These are phyloP conservation scores for Melanotaenia trifasciata DNA, from an alignment of 2,797 vertebrate genomes.

Conservation along the genomic window DNA sequence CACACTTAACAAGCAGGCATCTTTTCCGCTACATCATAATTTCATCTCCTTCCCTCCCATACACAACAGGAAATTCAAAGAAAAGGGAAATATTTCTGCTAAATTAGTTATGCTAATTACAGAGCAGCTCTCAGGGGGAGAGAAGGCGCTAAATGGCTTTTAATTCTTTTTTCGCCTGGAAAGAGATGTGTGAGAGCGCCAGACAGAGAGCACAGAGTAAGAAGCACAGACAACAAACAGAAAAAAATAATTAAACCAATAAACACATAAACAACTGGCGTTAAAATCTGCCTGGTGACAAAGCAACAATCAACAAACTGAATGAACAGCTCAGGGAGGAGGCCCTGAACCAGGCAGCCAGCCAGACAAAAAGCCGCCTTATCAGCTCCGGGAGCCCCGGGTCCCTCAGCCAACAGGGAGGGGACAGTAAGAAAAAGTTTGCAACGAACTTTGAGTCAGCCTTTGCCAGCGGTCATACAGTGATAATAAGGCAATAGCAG, in stretches of 20 bases:
- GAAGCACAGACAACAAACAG: conserved; percentile 36
- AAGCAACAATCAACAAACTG: conserved; percentile 60
- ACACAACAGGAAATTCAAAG: conserved; percentile 74
- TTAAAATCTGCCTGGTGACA: conserved; percentile 53
- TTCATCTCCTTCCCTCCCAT: conserved; percentile 52
- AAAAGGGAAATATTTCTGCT: conserved; percentile 85
- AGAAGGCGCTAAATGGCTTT: conserved; percentile 83
- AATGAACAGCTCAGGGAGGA: conserved; percentile 56
- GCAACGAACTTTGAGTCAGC: conserved; percentile 60
- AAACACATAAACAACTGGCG: conserved; percentile 62
- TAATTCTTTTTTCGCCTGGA: conserved; percentile 83
- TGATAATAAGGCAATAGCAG: conserved; percentile 56
- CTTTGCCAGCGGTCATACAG: conserved; percentile 66
- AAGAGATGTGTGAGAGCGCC: conserved; percentile 75
- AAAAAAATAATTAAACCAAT: conserved; percentile 32
- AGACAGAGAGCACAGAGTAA: conserved; percentile 47
- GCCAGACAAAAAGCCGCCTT: conserved; percentile 62
- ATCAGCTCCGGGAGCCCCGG: conserved; percentile 59
- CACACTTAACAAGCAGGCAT: conserved; percentile 68
- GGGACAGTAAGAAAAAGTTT: conserved; percentile 49
- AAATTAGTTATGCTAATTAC: conserved; percentile 89
- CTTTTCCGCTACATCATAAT: conserved; percentile 79
- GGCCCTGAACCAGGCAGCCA: conserved; percentile 34
- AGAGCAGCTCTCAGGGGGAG: conserved; percentile 79
- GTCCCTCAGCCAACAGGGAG: conserved; percentile 32